Base-by-base conservation (phyloP, 2,113 vertebrate species). In the Dipodomys merriami region DNA sequence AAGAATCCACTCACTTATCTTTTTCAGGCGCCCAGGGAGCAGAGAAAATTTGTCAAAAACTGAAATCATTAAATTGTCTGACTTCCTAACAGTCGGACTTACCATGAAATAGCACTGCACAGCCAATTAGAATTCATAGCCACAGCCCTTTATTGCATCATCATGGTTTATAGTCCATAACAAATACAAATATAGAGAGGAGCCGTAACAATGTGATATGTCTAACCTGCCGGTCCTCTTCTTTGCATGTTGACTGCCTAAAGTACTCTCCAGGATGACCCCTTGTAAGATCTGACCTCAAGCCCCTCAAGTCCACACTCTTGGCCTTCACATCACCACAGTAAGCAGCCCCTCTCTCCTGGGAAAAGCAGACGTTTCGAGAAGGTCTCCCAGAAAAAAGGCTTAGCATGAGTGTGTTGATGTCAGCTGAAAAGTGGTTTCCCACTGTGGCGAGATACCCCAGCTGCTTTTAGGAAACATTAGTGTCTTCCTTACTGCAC, bases 101-200 rank as follows among this genome's bases (percentile, higher is more conserved):
- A 44, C 62, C 88, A 94, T 97, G 96, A 97, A 97, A 96, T 89
- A 96, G 83, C 78, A 53, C 86, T 95, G 79, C 95, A 94, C 77
- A 96, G 92, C 92, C 94, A 86, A 15, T 94, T 96, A 96, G 96
- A 96, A 97, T 97, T 97, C 98, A 97, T 94, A 93, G 97, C 83
- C 95, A 91, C 77, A 92, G 53, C 57, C 83, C 86, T 97, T 98
- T 96, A 65, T 83, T 95, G 95, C 93, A 95, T 97, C 97, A 91
- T 97, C 95, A 92, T 94, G 90, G 94, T 97, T 98, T 98, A 97
- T 96, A 97, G 96, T 95, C 97, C 96, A 95, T 95, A 97, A 93
- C 95, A 98, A 97, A 98, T 94, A 98, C 97, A 98, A 97, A 96
- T 94, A 97, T 94, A 96, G 96, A 93, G 88, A 96, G 78, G 91